A percentile compares a stretch with the other conserved stretches of the same genome.
Conservation (phyloP, 2,113 vertebrate genomes). For the Pyxicephalus adspersus region DNA sequence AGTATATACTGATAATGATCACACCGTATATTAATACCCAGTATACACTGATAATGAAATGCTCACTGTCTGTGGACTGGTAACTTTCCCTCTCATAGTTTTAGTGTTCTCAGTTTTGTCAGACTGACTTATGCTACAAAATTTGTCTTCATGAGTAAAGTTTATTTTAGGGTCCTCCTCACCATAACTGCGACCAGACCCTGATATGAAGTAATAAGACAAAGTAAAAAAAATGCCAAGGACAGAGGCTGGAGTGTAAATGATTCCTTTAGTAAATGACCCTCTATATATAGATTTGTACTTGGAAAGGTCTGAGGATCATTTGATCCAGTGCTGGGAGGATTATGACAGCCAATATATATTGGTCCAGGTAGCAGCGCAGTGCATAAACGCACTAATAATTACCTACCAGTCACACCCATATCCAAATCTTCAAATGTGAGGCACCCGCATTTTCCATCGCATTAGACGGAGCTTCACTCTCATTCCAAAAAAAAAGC, state of each 20-base stretch:
- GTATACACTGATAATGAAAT: constrained; percentile 5
- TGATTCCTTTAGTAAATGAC: too few relatives aligned
- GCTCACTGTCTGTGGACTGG: too few relatives aligned
- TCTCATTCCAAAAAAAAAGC: constrained; percentile 3
- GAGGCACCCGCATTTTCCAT: constrained; percentile 46
- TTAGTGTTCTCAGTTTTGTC: too few relatives aligned
- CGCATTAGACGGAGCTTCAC: constrained; percentile 25
- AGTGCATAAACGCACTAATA: constrained; percentile 15
- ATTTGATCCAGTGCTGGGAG: neutral
- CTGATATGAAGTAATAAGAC: too few relatives aligned
- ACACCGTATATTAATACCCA: constrained; percentile 16
- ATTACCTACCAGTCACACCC: constrained; percentile 55
- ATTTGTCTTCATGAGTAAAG: too few relatives aligned
- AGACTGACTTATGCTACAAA: neutral
- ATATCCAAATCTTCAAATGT: constrained; percentile 54
- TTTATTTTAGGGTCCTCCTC: too few relatives aligned
- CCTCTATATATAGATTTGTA: neutral
- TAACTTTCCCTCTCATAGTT: too few relatives aligned
- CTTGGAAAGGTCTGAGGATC: neutral
- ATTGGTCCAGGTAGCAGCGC: constrained; percentile 1
- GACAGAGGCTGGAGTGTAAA: too few relatives aligned
- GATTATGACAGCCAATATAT: neutral
- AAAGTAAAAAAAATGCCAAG: too few relatives aligned
- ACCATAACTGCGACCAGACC: too few relatives aligned
- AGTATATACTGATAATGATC: constrained; percentile 5